These are phyloP conservation scores for Bujurquina vittata DNA, from an alignment of 2,113 vertebrate species.

Conservation along the genomic window DNA sequence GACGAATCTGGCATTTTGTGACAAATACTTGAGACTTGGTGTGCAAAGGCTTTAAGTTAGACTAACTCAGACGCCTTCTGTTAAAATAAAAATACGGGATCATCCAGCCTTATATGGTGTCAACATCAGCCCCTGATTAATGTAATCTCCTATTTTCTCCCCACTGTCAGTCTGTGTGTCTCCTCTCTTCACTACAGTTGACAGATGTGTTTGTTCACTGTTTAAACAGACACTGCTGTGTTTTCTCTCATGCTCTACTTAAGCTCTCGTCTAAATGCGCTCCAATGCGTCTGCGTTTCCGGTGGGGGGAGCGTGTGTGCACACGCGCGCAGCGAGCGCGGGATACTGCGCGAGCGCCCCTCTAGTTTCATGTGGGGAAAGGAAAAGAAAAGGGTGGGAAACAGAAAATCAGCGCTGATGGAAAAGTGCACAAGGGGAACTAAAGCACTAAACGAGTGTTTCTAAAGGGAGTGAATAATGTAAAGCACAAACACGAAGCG, in stretches of 20 bases:
- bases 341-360: constrained; percentile 3
- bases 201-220: constrained; percentile 32
- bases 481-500: constrained; percentile 44
- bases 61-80: background rate
- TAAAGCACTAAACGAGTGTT: constrained; percentile 36
- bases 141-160: constrained; percentile 3
- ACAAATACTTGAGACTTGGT: background rate
- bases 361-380: background rate
- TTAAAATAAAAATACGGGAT: background rate
- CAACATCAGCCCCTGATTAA: constrained; percentile 24
- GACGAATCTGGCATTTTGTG: background rate
- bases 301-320: background rate
- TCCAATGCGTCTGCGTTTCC: constrained; percentile 15
- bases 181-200: background rate
- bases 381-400: background rate
- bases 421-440: background rate
- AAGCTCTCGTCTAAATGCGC: constrained; percentile 24
- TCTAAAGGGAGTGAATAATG: constrained; percentile 37
- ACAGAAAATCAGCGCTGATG: constrained; percentile 31
- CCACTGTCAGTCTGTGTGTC: background rate
- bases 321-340: background rate
- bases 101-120: background rate
- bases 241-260: constrained; percentile 54
- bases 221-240: constrained; percentile 38
- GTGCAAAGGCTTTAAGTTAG: background rate